phyloP scores from a whole-genome alignment of 2,113 vertebrate genomes.

The Corydoras sp. region DNA sequence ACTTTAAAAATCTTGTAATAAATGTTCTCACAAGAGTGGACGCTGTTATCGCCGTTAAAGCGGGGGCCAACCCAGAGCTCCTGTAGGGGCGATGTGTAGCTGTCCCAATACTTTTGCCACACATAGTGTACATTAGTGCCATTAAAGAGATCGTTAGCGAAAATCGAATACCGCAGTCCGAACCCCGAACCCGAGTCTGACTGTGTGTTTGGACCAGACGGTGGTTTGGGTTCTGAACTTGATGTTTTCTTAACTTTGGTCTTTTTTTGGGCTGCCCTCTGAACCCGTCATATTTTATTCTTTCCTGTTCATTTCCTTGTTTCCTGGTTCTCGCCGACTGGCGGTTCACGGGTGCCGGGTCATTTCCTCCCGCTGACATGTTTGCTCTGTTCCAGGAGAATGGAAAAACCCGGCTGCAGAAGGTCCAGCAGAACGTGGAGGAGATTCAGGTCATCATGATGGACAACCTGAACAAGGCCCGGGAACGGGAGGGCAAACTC shows the following conservation, averaged over 20 bases:
- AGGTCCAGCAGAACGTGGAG: slow-evolving; percentile 49
- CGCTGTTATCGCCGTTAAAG: too few relatives aligned
- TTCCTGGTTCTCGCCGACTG: background rate
- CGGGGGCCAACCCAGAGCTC: too few relatives aligned
- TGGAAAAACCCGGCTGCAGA: slow-evolving; percentile 58
- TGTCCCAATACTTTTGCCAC: too few relatives aligned
- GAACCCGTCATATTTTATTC: background rate
- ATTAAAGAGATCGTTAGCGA: too few relatives aligned
- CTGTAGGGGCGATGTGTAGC: too few relatives aligned
- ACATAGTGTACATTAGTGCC: too few relatives aligned
- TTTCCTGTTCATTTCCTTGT: background rate
- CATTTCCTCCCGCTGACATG: background rate
- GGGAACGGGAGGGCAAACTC: slow-evolving; percentile 60
- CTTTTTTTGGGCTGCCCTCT: background rate
- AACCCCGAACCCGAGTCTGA: too few relatives aligned
- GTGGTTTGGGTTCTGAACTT: too few relatives aligned
- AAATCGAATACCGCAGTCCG: too few relatives aligned
- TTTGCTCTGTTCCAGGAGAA: slow-evolving; percentile 52
- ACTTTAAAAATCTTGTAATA: too few relatives aligned
- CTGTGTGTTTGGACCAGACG: too few relatives aligned
- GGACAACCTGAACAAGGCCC: slow-evolving; percentile 63
- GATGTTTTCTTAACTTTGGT: background rate
- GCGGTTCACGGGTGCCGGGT: background rate
- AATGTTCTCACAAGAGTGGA: too few relatives aligned
- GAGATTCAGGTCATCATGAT: slow-evolving; percentile 58